Evolutionary conservation across 2,888 invertebrate genomes (phyloP).

Genomic region (Matsumyia berberina): DNA sequence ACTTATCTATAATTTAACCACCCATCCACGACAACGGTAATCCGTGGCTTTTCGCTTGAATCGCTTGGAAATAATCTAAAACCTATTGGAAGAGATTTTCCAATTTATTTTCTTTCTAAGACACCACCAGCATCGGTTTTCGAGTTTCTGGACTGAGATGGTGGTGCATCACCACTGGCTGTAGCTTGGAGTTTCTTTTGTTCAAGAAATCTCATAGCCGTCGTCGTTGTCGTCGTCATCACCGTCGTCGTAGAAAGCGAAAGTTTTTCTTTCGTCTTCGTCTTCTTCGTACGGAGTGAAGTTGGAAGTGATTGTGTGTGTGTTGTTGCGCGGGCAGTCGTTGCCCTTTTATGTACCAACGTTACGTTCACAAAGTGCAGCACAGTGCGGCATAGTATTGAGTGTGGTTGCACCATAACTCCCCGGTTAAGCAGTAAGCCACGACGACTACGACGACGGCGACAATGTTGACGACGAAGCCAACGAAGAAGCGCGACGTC

Average conservation of each 20-base stretch:
- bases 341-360: conserved; percentile 72
- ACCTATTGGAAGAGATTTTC: conserved; percentile 22
- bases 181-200: conserved; percentile 50
- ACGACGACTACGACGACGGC: conserved; percentile 17
- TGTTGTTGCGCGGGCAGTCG: conserved; percentile 63
- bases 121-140: conserved; percentile 3
- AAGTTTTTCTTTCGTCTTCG: conserved; percentile 67
- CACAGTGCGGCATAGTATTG: conserved; percentile 40
- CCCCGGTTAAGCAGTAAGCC: conserved; percentile 44
- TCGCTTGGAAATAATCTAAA: conserved; percentile 24
- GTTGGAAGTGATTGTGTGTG: neutral
- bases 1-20: conserved; percentile 34
- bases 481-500: conserved; percentile 39
- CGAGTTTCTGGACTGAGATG: no score
- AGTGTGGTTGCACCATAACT: conserved; percentile 52
- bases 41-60: conserved; percentile 37
- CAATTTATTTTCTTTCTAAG: conserved; percentile 22
- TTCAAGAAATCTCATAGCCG: conserved; percentile 39
- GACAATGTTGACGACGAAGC: conserved; percentile 29
- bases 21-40: conserved; percentile 42
- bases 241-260: conserved; percentile 61
- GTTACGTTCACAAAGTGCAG: conserved; percentile 65
- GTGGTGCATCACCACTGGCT: neutral
- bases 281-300: conserved; percentile 11
- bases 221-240: no score